A percentile compares a stretch with the other conserved stretches of the same genome.
phyloP scores from a whole-genome alignment of 1,140 invertebrate species.

The Magallana ariakensis region DNA sequence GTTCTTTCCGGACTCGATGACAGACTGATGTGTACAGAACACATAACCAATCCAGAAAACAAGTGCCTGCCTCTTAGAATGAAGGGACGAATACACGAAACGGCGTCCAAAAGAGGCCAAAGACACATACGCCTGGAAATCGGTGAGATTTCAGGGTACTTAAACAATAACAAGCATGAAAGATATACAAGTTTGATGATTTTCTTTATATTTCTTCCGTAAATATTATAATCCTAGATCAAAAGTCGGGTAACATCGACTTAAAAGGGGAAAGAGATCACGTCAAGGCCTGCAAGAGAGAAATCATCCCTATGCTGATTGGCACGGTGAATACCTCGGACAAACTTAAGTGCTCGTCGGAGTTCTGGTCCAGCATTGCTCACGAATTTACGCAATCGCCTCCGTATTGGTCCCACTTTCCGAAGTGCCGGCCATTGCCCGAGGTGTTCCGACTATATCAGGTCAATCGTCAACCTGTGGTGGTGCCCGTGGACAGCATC shows the following conservation, averaged over 20 bases:
- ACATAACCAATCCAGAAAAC: conserved; percentile 10
- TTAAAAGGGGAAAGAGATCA: conserved; percentile 30
- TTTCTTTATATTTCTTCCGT: neutral
- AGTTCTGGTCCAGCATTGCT: conserved; percentile 39
- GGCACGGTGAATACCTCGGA: neutral
- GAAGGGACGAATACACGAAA: conserved; percentile 15
- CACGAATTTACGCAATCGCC: conserved; percentile 36
- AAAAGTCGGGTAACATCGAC: neutral
- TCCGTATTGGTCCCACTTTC: conserved; percentile 42
- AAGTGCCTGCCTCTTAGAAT: conserved; percentile 10
- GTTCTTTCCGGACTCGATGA: neutral
- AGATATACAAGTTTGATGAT: no score
- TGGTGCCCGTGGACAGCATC: conserved; percentile 12
- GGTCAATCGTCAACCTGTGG: neutral
- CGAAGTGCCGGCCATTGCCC: conserved; percentile 7
- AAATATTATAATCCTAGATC: conserved; percentile 14
- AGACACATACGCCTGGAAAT: neutral
- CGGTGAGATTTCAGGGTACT: neutral
- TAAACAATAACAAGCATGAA: neutral
- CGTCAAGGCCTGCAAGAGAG: neutral
- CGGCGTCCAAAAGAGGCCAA: neutral
- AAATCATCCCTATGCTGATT: neutral
- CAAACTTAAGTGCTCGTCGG: neutral
- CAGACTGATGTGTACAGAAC: neutral
- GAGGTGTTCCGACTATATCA: conserved; percentile 22